These are phyloP conservation scores for Trachelus stipa DNA, from an alignment of 2,888 invertebrate genomes.

Conservation along the genomic window DNA sequence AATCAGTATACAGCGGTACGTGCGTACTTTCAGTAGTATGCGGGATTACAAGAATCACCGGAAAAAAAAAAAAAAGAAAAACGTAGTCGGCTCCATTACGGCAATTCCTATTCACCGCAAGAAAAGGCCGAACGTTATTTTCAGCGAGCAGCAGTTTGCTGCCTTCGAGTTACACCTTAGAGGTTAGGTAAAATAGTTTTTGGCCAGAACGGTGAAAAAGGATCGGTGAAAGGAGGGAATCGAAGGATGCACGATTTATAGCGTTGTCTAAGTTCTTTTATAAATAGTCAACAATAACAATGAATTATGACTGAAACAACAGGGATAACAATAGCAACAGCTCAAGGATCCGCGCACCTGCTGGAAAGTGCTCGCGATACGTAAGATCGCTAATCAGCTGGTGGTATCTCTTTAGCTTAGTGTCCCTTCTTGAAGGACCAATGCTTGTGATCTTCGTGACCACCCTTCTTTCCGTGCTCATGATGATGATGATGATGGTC, in stretches of 20 bases:
- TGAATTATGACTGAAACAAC: conserved; percentile 19
- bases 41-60: neutral
- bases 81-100: neutral
- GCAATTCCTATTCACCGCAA: neutral
- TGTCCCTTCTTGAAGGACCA: conserved; percentile 72
- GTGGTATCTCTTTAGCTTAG: conserved; percentile 18
- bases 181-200: neutral
- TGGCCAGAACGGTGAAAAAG: neutral
- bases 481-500: conserved; percentile 78
- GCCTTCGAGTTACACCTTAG: neutral
- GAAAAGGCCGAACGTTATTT: neutral
- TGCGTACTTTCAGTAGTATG: neutral
- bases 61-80: neutral
- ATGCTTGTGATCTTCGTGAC: conserved; percentile 80
- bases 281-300: conserved; percentile 26
- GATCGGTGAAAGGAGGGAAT: neutral
- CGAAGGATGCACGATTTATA: neutral
- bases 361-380: conserved; percentile 9
- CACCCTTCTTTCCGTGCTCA: conserved; percentile 81
- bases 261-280: conserved; percentile 19
- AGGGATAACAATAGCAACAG: conserved; percentile 14
- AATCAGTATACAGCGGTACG: neutral
- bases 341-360: conserved; percentile 13
- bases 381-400: conserved; percentile 20
- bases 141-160: neutral